Evolutionary conservation across 2,888 invertebrate genomes (phyloP), one percentile per base, ranked within the genome.

Genomic region (Candidula unifasciata): DNA sequence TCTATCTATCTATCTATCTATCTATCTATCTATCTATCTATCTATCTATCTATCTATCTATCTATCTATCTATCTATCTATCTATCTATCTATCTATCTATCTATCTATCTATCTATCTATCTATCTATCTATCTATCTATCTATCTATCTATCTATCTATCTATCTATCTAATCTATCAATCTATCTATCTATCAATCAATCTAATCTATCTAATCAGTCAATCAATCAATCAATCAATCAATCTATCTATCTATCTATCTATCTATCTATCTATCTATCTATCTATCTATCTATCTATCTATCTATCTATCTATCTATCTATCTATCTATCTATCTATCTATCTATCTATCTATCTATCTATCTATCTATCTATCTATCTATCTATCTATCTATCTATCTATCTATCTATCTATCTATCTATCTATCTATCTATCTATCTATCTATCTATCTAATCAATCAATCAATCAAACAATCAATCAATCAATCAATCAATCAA

Each of bases 1-100:
- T 60, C 60, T 60, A 60, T 60, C 60, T 60, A 60, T 60, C 60
- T 60, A 60, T 60, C 60, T 60, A 60, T 60, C 60, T 60, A 60
- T 60, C 60, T 52, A 27, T 13, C 10, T 73, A 73, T 73, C 52
- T 27, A n/a, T 44, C 52, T 52, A 6, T 73, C 73, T 52, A 52
- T 73, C 73, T 73, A 27, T 52, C 73, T 73, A 27, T 27, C 73
- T 44, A 3, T 52, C 52, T 73, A 3, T 73, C 73, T 73, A 0
- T 73, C 27, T 73, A 6, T 71, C 69, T n/a, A 10, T 52, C 73
- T 73, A n/a, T 52, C 52, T 52, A 13, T 44, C 52, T 52, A 16
- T 73, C 52, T n/a, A 6, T 73, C 44, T 73, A 27, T 13, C 77
- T 27, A 30, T 77, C 77, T 57, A 33, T 77, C 27, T 74, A 3